Evolutionary conservation across 2,113 vertebrate genomes (phyloP).

Genomic region (Dasypus novemcinctus): DNA sequence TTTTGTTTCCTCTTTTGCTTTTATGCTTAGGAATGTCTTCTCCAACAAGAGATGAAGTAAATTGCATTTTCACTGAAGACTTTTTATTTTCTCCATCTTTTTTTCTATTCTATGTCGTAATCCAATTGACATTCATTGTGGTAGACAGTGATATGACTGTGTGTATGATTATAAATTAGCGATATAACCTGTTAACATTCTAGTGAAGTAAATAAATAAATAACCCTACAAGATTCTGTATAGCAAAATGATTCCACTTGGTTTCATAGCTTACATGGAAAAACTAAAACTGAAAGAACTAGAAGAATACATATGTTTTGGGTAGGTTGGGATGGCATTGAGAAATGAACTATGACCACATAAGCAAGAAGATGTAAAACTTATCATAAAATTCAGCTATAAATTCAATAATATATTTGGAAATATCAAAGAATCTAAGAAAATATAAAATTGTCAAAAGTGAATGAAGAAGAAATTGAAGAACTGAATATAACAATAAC

Average conservation of each 20-base stretch:
- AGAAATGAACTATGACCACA: neutral
- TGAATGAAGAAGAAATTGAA: neutral
- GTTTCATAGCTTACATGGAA: neutral
- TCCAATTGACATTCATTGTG: neutral
- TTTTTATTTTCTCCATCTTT: neutral
- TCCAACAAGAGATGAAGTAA: neutral
- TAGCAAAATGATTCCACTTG: neutral
- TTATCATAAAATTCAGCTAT: neutral
- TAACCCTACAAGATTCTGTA: neutral
- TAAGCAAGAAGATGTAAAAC: neutral
- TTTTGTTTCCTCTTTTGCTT: neutral
- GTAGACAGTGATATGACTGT: neutral
- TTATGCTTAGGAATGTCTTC: neutral
- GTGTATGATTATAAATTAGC: too few species aligned
- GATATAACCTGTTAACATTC: neutral
- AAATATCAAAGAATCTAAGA: conserved; percentile 35
- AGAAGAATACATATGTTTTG: neutral
- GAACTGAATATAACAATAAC: conserved; percentile 18
- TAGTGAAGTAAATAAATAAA: neutral
- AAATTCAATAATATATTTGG: neutral
- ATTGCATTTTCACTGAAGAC: neutral
- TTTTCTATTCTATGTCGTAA: neutral
- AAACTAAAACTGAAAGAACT: neutral
- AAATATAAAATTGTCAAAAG: conserved; percentile 4
- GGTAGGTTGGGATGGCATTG: neutral